A percentile compares a stretch with the other conserved stretches of the same genome.
These are phyloP conservation scores for Drosophila longiperda DNA, from an alignment of 2,888 invertebrate genomes.

Conservation along the genomic window DNA sequence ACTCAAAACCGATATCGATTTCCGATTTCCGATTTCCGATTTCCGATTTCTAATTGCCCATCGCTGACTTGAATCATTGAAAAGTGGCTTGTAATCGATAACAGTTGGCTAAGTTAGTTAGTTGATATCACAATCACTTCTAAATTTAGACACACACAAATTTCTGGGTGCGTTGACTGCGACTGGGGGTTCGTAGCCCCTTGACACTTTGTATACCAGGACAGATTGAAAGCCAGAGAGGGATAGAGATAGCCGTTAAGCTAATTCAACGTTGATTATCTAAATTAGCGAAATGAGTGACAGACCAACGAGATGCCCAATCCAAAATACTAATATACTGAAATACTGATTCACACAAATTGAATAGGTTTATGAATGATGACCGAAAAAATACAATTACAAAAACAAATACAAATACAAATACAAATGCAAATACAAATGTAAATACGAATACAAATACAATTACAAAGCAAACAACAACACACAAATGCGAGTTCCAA, in stretches of 20 bases:
- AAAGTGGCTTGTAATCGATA: not conserved
- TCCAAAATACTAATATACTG: conserved; percentile 32
- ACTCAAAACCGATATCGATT: too few species aligned
- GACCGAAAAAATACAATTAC: conserved; percentile 33
- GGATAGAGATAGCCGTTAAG: conserved; percentile 16
- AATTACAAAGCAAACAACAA: conserved; percentile 3
- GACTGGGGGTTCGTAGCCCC: conserved; percentile 51
- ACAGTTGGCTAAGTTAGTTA: not conserved
- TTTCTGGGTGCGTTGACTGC: conserved; percentile 54
- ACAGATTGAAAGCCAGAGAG: not conserved
- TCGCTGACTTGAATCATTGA: too few species aligned
- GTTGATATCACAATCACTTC: conserved; percentile 10
- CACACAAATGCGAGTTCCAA: conserved; percentile 39
- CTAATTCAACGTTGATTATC: conserved; percentile 74
- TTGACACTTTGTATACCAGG: not conserved
- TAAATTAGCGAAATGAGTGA: conserved; percentile 79
- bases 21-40: not conserved
- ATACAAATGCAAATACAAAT: conserved; percentile 9
- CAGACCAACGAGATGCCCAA: conserved; percentile 50
- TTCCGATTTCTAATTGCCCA: not conserved
- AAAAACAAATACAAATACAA: not conserved
- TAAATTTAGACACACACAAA: conserved; percentile 34
- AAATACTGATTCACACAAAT: conserved; percentile 54
- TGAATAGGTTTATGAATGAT: conserved; percentile 68
- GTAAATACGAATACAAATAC: not conserved